A percentile compares a stretch with the other conserved stretches of the same genome.
Evolutionary conservation across 1,140 invertebrate genomes (phyloP).

Genomic region (Tribolium castaneum): DNA sequence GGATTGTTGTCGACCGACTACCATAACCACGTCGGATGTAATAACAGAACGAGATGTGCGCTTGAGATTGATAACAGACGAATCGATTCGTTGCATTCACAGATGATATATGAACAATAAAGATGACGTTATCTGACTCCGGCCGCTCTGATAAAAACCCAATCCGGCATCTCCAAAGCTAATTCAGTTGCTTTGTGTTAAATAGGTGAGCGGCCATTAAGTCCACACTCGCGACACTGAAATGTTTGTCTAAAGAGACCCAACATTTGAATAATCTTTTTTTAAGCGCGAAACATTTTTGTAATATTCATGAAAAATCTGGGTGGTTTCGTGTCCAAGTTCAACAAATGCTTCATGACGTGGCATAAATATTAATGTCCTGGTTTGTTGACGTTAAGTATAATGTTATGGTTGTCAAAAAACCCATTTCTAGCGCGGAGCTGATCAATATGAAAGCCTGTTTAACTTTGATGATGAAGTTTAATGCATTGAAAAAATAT

Average conservation of each 20-base stretch:
- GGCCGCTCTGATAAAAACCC: neutral
- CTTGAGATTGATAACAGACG: neutral
- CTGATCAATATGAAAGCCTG: conserved; percentile 9
- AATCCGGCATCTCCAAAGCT: neutral
- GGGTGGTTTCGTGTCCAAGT: conserved; percentile 37
- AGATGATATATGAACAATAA: neutral
- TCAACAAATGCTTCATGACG: conserved; percentile 35
- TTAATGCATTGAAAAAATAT: neutral
- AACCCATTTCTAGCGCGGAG: conserved; percentile 10
- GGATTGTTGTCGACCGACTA: neutral
- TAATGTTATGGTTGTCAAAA: conserved; percentile 32
- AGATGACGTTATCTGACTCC: neutral
- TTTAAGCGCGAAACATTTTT: conserved; percentile 37
- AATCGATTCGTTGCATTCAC: neutral
- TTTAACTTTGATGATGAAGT: neutral
- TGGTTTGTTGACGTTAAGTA: conserved; percentile 37
- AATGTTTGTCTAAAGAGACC: conserved; percentile 17
- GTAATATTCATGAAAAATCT: conserved; percentile 41
- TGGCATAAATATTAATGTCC: conserved; percentile 41
- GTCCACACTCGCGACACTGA: conserved; percentile 9
- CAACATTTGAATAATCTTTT: conserved; percentile 39
- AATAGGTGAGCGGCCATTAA: conserved; percentile 28
- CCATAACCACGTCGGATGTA: neutral
- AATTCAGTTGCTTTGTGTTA: neutral
- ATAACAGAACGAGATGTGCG: neutral